Base-by-base conservation (phyloP, 2,113 vertebrate genomes). In the Xiphophorus maculatus region DNA sequence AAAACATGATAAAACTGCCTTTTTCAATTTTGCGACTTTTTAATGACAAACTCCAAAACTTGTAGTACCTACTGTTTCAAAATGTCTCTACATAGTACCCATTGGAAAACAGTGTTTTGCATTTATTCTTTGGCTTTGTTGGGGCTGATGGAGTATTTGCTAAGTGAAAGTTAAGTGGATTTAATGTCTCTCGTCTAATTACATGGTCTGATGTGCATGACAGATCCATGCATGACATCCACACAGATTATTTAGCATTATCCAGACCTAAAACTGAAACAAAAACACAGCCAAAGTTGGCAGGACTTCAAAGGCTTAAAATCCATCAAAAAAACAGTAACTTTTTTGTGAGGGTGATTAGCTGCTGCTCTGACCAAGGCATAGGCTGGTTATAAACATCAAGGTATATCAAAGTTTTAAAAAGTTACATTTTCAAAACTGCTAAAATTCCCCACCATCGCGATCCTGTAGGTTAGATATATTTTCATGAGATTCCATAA, bases 141-240 rank as follows among this genome's bases (percentile, higher is more conserved):
- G 58, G 25, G 66, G 68, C 54, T 5, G 51, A 73, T 30, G 33
- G 73, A 79, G 44, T 84, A 64, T 70, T 61, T 74, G 64, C 75
- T 62, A 30, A 33, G 66, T 67, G 66, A 78, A 82, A 83, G 67
- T 88, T 85, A 30, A 72, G 61, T 71, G 54, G 74, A 78, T 84
- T 89, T 69, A 80, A 77, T 74, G 40, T 78, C 78, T 80, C 60
- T 75, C 74, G 66, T 84, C 40, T 79, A 85, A 90, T 87, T 77
- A 74, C 51, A 64, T 63, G 69, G 80, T 85, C 66, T 76, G 66
- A 85, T 73, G 84, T 72, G 40, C 70, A 76, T 74, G 27, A 81
- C 83, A 76, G 66, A 71, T 82, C 83, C 87, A 87, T n/a, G n/a
- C n/a, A n/a, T n/a, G n/a, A n/a, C n/a, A 71, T 82, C 83, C 87